phyloP scores from a whole-genome alignment of 2,113 vertebrate genomes.

The Erinaceus europaeus region DNA sequence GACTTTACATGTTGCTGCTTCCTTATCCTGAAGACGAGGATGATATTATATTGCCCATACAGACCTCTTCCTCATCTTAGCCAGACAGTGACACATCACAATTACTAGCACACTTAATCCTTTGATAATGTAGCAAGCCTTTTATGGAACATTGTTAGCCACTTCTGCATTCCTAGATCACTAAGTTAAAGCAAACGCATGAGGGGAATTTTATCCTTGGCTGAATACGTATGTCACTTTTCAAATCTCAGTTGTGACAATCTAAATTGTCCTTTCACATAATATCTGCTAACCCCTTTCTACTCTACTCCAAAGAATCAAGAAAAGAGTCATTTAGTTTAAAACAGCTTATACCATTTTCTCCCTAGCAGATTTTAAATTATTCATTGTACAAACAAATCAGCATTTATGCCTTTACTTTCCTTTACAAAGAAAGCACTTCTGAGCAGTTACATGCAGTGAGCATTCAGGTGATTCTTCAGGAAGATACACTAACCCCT shows the following conservation, averaged over 20 bases:
- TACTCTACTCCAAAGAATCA: not conserved
- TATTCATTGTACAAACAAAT: not conserved
- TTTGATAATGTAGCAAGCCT: not conserved
- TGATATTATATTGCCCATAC: not conserved
- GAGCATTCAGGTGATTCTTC: not conserved
- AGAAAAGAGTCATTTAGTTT: not conserved
- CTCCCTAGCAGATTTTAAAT: not conserved
- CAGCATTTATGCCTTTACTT: not conserved
- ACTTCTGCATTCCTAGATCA: not conserved
- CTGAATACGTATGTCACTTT: not conserved
- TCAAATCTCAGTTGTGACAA: not conserved
- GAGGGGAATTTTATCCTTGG: not conserved
- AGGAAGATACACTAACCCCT: not conserved
- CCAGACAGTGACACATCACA: not conserved
- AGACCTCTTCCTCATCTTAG: not conserved
- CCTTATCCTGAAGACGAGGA: not conserved
- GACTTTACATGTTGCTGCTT: not conserved
- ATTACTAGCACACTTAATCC: not conserved
- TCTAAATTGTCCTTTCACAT: not conserved
- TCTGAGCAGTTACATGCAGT: not conserved
- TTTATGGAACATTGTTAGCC: not conserved
- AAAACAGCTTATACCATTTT: not conserved
- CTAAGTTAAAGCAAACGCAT: not conserved
- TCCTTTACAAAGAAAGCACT: not conserved
- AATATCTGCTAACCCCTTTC: not conserved